Conservation (phyloP, 2,797 vertebrate species). For the Bryconaethiops microstoma region DNA sequence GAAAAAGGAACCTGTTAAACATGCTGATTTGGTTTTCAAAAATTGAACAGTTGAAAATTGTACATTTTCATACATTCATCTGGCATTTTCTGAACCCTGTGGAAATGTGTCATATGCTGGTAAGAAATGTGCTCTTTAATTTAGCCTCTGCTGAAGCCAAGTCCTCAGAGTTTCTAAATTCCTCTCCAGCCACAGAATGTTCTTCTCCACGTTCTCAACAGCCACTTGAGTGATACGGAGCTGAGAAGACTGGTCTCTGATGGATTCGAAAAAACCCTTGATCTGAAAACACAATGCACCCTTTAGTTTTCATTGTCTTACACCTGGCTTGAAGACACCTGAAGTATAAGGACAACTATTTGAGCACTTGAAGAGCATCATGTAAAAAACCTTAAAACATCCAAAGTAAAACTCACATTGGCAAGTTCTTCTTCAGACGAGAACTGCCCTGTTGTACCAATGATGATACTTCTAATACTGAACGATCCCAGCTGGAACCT, state of each 20-base stretch:
- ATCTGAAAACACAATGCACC: conserved; percentile 67
- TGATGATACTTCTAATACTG: conserved; percentile 73
- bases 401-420: conserved; percentile 66
- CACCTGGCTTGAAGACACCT: not conserved
- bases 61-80: conserved; percentile 16
- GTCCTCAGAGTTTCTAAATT: conserved; percentile 74
- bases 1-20: not conserved
- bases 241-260: conserved; percentile 73
- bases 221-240: conserved; percentile 74
- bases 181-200: conserved; percentile 76
- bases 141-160: conserved; percentile 66
- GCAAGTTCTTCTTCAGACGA: conserved; percentile 76
- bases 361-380: not conserved
- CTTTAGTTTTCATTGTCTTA: not conserved
- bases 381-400: conserved; percentile 3
- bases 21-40: conserved; percentile 6
- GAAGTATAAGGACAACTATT: not conserved
- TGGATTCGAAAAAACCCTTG: conserved; percentile 79
- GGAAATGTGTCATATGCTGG: conserved; percentile 1
- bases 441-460: conserved; percentile 76
- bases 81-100: not conserved
- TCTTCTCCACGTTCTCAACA: conserved; percentile 77
- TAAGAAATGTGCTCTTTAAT: conserved; percentile 23
- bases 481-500: conserved; percentile 81
- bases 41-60: not conserved